A percentile compares a stretch with the other conserved stretches of the same genome.
These are phyloP conservation scores for Psococerastis gibbosa DNA, from an alignment of 2,888 invertebrate genomes.

Conservation along the genomic window DNA sequence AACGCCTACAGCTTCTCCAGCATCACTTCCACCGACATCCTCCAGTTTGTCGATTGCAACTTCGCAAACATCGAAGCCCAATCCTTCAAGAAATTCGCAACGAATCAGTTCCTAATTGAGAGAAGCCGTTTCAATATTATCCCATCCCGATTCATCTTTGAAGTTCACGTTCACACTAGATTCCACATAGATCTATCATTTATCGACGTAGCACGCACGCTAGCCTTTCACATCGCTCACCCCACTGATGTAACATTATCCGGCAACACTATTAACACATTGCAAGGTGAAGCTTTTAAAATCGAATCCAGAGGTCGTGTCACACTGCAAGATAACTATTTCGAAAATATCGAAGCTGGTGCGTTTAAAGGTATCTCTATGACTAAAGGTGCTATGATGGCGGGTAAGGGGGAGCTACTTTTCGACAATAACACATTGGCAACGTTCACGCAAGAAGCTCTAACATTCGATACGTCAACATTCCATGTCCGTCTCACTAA, in stretches of 20 bases:
- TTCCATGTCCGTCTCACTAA: constrained; percentile 37
- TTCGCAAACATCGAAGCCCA: constrained; percentile 44
- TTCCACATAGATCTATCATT: constrained; percentile 36
- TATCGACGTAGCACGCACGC: constrained; percentile 42
- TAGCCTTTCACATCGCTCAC: constrained; percentile 45
- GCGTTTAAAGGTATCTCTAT: constrained; percentile 41
- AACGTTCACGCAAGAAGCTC: constrained; percentile 33
- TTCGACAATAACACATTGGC: constrained; percentile 45
- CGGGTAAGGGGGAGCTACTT: constrained; percentile 29
- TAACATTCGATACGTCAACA: constrained; percentile 35
- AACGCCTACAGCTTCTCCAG: constrained; percentile 58
- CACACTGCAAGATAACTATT: constrained; percentile 43
- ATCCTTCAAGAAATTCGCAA: constrained; percentile 61
- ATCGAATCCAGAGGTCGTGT: constrained; percentile 39
- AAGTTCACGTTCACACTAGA: constrained; percentile 39
- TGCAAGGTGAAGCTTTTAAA: constrained; percentile 47
- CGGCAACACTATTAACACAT: constrained; percentile 34
- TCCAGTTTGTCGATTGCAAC: constrained; percentile 40
- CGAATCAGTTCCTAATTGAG: constrained; percentile 40
- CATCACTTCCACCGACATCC: constrained; percentile 39
- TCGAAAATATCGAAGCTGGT: constrained; percentile 35
- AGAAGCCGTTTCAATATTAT: constrained; percentile 34
- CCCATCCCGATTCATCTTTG: constrained; percentile 28
- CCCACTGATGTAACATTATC: constrained; percentile 41
- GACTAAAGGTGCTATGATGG: constrained; percentile 12